Evolutionary conservation across 2,113 vertebrate species (phyloP), one percentile per base, ranked within the genome.

Genomic region (Bufo gargarizans): DNA sequence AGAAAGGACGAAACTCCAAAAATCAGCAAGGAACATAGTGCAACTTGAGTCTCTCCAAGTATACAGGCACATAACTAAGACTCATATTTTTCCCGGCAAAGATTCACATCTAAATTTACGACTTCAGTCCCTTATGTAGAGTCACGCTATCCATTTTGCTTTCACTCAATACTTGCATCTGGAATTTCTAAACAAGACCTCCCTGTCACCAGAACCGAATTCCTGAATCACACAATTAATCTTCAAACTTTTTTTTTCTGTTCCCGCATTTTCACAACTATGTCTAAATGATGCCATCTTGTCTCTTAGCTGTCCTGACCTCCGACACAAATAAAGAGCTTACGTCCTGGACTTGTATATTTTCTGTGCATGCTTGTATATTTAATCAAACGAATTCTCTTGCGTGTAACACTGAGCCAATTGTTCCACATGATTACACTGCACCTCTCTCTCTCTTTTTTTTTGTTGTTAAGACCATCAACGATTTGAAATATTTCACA

Each of bases 391-490:
- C 53, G 50, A 76, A 82, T 82, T 88, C 43, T 22, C 61, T 65
- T 77, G 49, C 19, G 43, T 67, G 58, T 89, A 78, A 88, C 80
- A 88, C 71, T 82, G 67, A 89, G 61, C 72, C 47, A 89, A 78
- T 78, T 89, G 82, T 89, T 78, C 72, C 81, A 89, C 58, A 83
- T 72, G 79, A 61, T 84, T 84, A 77, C 80, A 43, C n/a, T 83
- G 56, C 76, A 74, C 71, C 82, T 86, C 65, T 84, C 72, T 47
- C n/a, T 33, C 33, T 33, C 33, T 33, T 33, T 72, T 72, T 74
- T 86, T 86, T 71, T 86, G 80, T 71, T 81, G 78, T 61, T 80
- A 69, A 71, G 58, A 55, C 50, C 49, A 59, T 76, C 55, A 83
- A 56, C 61, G 9, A 83, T 67, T 67, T 84, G n/a, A 55, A 67